These are phyloP conservation scores for Pristiophorus japonicus DNA, from an alignment of 2,113 vertebrate genomes.

Conservation along the genomic window DNA sequence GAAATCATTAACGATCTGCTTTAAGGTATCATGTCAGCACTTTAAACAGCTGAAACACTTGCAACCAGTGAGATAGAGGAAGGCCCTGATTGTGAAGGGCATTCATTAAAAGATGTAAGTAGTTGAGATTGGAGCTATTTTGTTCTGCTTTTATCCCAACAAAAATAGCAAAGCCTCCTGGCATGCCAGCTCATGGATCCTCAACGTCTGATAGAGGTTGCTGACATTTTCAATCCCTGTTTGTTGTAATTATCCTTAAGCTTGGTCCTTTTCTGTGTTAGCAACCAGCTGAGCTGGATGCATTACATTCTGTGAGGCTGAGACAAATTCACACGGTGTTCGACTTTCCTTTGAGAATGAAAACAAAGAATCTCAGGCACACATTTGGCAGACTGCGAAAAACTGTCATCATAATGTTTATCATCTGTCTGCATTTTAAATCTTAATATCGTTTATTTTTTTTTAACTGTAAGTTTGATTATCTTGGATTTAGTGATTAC, in stretches of 20 bases:
- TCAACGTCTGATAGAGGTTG: slow-evolving; percentile 56
- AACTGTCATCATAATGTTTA: neutral
- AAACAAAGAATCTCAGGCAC: neutral
- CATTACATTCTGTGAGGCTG: slow-evolving; percentile 12
- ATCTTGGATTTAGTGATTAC: neutral
- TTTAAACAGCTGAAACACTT: slow-evolving; percentile 59
- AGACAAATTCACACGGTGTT: neutral
- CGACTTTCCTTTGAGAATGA: slow-evolving; percentile 12
- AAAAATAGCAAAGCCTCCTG: slow-evolving; percentile 64
- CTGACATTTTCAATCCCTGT: slow-evolving; percentile 64
- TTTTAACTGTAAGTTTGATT: neutral
- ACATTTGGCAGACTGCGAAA: neutral
- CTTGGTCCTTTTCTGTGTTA: slow-evolving; percentile 54
- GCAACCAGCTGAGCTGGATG: slow-evolving; percentile 55
- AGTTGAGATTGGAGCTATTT: slow-evolving; percentile 56
- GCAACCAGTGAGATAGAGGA: slow-evolving; percentile 58
- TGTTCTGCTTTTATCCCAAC: slow-evolving; percentile 59
- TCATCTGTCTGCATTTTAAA: neutral
- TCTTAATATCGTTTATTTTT: neutral
- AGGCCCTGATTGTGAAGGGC: slow-evolving; percentile 57
- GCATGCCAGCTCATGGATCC: slow-evolving; percentile 56
- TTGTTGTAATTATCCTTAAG: slow-evolving; percentile 65
- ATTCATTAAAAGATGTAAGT: slow-evolving; percentile 68
- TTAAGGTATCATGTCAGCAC: slow-evolving; percentile 55
- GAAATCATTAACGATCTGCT: slow-evolving; percentile 50